A percentile compares a stretch with the other conserved stretches of the same genome.
Conservation (phyloP, 2,888 invertebrate genomes). For the Sericinus montela region DNA sequence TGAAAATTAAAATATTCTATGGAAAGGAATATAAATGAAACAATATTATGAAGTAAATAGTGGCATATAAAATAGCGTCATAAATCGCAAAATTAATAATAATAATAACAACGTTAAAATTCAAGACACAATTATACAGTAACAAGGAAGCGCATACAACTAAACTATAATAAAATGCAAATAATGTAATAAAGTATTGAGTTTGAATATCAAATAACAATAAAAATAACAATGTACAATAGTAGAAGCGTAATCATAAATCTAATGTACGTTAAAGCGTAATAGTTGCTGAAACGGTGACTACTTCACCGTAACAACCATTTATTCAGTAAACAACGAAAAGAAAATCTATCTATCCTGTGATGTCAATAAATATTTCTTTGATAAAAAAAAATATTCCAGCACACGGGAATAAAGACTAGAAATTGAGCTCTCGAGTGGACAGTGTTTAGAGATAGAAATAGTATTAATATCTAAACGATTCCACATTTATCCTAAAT, state of each 20-base stretch:
- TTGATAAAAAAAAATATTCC: neutral
- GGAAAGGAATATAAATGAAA: neutral
- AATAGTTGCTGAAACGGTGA: too few relatives aligned
- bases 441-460: slow-evolving; percentile 1
- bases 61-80: neutral
- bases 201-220: too few relatives aligned
- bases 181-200: too few relatives aligned
- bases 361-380: too few relatives aligned
- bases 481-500: neutral
- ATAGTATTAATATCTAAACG: neutral
- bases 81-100: neutral
- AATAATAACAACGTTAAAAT: neutral
- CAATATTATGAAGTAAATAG: neutral
- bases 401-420: slow-evolving; percentile 43
- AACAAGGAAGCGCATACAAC: neutral
- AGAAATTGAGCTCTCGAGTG: slow-evolving; percentile 50
- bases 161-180: too few relatives aligned
- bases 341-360: too few relatives aligned
- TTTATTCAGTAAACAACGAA: too few relatives aligned
- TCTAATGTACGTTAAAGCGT: too few relatives aligned
- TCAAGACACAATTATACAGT: neutral
- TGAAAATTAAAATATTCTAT: too few relatives aligned
- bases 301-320: too few relatives aligned
- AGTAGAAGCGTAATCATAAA: too few relatives aligned
- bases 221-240: too few relatives aligned